phyloP scores from a whole-genome alignment of 2,888 invertebrate genomes.

The Drosophila recens region DNA sequence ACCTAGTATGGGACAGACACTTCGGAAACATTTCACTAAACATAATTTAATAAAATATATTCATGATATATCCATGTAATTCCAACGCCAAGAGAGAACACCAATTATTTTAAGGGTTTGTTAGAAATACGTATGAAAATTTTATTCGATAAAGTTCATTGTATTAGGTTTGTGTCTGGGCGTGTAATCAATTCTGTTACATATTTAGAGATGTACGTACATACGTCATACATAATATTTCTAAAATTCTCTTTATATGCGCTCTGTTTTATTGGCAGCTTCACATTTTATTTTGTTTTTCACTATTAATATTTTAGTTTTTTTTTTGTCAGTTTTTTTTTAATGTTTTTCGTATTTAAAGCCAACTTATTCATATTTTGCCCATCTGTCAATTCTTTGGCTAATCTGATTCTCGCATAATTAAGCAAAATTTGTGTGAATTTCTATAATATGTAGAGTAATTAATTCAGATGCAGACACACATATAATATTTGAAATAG shows the following conservation, averaged over 20 bases:
- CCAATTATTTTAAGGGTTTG: conserved; percentile 49
- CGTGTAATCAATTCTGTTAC: conserved; percentile 28
- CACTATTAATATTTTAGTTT: conserved; percentile 34
- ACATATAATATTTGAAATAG: conserved; percentile 38
- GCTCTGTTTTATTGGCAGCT: conserved; percentile 37
- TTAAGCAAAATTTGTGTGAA: conserved; percentile 49
- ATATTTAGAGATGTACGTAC: conserved; percentile 10
- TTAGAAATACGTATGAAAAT: conserved; percentile 81
- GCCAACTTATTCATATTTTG: conserved; percentile 61
- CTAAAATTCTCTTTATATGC: conserved; percentile 30
- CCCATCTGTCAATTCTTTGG: conserved; percentile 74
- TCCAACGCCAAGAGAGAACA: conserved; percentile 10
- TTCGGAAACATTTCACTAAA: conserved; percentile 8
- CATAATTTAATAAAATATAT: conserved; percentile 8
- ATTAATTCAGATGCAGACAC: conserved; percentile 35
- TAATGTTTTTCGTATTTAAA: conserved; percentile 57
- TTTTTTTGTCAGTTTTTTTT: conserved; percentile 14
- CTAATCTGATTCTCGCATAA: conserved; percentile 65
- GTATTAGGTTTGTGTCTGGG: conserved; percentile 63
- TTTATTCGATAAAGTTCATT: conserved; percentile 81
- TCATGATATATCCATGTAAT: not conserved
- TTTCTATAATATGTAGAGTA: conserved; percentile 22
- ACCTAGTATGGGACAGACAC: conserved; percentile 1
- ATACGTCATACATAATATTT: conserved; percentile 13
- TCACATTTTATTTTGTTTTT: conserved; percentile 12